Evolutionary conservation across 2,888 invertebrate genomes (phyloP).

Genomic region (Belgica antarctica): DNA sequence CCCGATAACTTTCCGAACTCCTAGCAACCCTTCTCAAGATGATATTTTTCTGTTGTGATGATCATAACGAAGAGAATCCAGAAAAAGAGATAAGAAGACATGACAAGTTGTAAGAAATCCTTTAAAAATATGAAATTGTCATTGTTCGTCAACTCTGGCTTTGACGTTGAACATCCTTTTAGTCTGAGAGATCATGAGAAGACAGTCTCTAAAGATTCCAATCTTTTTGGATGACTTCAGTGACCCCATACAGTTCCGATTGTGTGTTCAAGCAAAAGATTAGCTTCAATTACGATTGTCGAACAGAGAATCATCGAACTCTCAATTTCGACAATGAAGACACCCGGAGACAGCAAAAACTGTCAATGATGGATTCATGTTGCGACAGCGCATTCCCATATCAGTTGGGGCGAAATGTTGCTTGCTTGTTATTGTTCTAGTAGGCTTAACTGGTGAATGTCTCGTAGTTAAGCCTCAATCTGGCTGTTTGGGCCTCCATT

Average conservation of each 20-base stretch:
- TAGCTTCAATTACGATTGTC: constrained; percentile 41
- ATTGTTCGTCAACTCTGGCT: not conserved
- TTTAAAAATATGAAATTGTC: constrained; percentile 10
- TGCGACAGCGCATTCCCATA: constrained; percentile 9
- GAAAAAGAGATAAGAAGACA: constrained; percentile 19
- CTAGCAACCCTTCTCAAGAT: too few species aligned
- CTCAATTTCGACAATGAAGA: not conserved
- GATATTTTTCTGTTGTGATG: not conserved
- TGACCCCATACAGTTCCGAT: constrained; percentile 16
- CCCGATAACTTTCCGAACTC: too few species aligned
- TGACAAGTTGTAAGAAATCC: constrained; percentile 17
- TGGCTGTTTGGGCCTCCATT: constrained; percentile 15
- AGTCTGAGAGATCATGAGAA: too few species aligned
- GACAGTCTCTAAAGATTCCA: constrained; percentile 3
- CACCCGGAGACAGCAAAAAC: constrained; percentile 6
- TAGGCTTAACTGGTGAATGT: not conserved
- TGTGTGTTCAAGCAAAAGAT: constrained; percentile 28
- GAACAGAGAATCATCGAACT: not conserved
- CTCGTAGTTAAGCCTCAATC: constrained; percentile 23
- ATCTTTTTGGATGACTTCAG: not conserved
- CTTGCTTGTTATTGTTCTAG: constrained; percentile 21
- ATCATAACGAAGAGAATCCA: not conserved
- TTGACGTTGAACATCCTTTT: constrained; percentile 4
- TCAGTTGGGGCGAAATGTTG: not conserved
- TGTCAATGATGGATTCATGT: constrained; percentile 24